Evolutionary conservation across 2,888 invertebrate species (phyloP).

Genomic region (Drosophila quinaria): DNA sequence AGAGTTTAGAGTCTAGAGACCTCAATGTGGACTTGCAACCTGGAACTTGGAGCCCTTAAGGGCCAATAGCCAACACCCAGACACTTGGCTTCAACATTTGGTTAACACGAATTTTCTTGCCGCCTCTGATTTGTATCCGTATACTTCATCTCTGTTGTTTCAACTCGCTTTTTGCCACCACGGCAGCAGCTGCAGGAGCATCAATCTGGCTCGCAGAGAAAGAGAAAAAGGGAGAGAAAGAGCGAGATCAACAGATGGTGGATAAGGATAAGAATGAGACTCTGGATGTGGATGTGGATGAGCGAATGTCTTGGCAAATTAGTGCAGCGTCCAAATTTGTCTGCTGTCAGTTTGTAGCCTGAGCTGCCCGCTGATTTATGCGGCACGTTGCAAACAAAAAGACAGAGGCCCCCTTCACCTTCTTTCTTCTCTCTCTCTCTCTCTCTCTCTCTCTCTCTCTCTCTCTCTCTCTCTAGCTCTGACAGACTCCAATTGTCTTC

Average conservation of each 20-base stretch:
- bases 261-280: conserved; percentile 34
- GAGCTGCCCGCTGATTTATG: conserved; percentile 75
- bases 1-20: conserved; percentile 20
- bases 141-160: conserved; percentile 22
- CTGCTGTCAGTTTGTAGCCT: conserved; percentile 79
- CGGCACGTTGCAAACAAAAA: conserved; percentile 68
- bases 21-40: conserved; percentile 26
- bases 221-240: background rate
- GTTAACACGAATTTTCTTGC: conserved; percentile 78
- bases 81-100: conserved; percentile 78
- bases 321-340: conserved; percentile 79
- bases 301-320: conserved; percentile 82
- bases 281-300: conserved; percentile 48
- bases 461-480: background rate
- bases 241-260: conserved; percentile 48
- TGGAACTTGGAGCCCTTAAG: conserved; percentile 50
- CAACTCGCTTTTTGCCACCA: conserved; percentile 40
- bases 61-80: conserved; percentile 69
- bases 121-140: conserved; percentile 70
- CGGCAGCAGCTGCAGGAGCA: conserved; percentile 71
- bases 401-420: background rate
- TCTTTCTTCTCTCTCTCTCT: background rate
- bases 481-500: conserved; percentile 61
- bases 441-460: too few relatives aligned
- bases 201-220: conserved; percentile 72